Evolutionary conservation across 2,797 vertebrate species (phyloP), one percentile per base, ranked within the genome.

Genomic region (Crenuchus spilurus): DNA sequence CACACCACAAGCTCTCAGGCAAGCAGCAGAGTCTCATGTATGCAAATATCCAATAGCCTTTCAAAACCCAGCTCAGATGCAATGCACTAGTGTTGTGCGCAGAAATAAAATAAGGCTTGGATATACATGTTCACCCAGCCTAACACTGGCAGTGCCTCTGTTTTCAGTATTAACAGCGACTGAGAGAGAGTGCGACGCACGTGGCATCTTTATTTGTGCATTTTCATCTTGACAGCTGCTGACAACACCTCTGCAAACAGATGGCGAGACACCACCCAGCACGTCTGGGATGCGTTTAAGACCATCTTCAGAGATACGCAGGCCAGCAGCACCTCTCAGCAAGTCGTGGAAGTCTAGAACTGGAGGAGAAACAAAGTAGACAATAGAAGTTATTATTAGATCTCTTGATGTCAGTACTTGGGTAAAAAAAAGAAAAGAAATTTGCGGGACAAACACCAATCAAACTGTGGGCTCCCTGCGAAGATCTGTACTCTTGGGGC

Each of bases 181-280:
- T 1, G 35, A 37, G 48, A 51, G 20, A 51, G 48, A 51, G 18
- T 0, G 48, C 14, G 18, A 26, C 37, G 31, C 41, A 37, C 51
- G 60, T 70, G 54, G 66, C 54, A 60, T 84, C 41, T 82, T 70
- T 85, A 75, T 84, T 80, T 82, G 78, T 83, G 80, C 75, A 16
- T 30, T 72, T 73, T 73, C 82, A 87, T 60, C 55, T 77, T 83
- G 84, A 81, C 81, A 74, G 79, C 80, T 75, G 72, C 75, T 86
- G 85, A 89, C 84, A 88, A 84, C 83, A 75, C 39, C 70, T 77
- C 85, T 80, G 74, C 82, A 86, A 86, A 88, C 91, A 92, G 87
- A 91, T 90, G 88, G 88, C 66, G 73, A 77, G 77, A 86, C 80
- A 85, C 78, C 87, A 87, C 57, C 70, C 64, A 46, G 41, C 39